A percentile compares a stretch with the other conserved stretches of the same genome.
These are phyloP conservation scores for Trematocara zebra DNA, from an alignment of 2,113 vertebrate species.

Conservation along the genomic window DNA sequence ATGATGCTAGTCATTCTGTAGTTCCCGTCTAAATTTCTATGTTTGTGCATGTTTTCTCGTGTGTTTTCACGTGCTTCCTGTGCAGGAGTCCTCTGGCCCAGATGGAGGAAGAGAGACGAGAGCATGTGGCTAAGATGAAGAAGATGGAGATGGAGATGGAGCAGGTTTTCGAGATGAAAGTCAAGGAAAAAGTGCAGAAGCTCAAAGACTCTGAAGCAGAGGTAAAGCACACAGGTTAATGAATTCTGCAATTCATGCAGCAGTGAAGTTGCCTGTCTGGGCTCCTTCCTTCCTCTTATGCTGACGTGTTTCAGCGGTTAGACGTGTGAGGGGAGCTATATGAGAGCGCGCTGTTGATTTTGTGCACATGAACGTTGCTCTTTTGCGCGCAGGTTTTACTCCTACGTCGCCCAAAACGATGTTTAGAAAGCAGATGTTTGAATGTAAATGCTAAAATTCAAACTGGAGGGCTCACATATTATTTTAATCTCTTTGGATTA, in stretches of 20 bases:
- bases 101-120: conserved; percentile 96
- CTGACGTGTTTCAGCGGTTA: neutral
- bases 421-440: neutral
- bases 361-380: neutral
- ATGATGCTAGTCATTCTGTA: neutral
- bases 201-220: conserved; percentile 98
- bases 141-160: conserved; percentile 99
- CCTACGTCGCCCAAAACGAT: neutral
- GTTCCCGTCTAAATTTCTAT: neutral
- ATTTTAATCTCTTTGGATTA: neutral
- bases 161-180: conserved; percentile 99
- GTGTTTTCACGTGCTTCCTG: conserved; percentile 14
- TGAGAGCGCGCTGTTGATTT: neutral
- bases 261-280: neutral
- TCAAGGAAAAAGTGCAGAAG: conserved; percentile 98
- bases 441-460: neutral
- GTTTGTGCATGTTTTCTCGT: neutral
- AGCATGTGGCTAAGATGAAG: conserved; percentile 97
- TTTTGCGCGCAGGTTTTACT: neutral
- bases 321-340: neutral
- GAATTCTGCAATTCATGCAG: neutral
- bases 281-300: conserved; percentile 15
- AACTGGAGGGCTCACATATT: neutral
- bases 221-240: conserved; percentile 69
- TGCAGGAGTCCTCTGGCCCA: conserved; percentile 92